These are phyloP conservation scores for Dysidea cf. avara DNA, from an alignment of 37 sponge, comb jelly and placozoan genomes.

Conservation along the genomic window DNA sequence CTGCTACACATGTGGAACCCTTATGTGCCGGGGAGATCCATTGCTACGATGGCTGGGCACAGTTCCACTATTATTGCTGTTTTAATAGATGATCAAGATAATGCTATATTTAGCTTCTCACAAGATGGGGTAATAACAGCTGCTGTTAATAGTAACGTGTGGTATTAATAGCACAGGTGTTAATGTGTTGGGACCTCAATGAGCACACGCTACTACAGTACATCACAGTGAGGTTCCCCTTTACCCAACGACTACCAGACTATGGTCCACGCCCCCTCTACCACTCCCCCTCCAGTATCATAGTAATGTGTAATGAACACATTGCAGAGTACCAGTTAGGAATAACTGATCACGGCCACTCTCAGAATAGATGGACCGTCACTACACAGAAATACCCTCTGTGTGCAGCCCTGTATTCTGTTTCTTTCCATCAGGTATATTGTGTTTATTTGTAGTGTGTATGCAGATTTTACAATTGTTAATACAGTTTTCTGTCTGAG, in stretches of 20 bases:
- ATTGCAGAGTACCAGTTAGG: constrained; percentile 69
- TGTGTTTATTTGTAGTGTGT: too few relatives aligned
- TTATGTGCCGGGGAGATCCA: constrained; percentile 78
- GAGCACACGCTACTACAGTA: constrained; percentile 83
- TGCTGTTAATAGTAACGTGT: neutral
- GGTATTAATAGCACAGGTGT: constrained; percentile 27
- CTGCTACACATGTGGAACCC: constrained; percentile 94
- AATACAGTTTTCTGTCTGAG: too few relatives aligned
- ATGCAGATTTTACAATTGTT: too few relatives aligned
- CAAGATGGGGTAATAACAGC: constrained; percentile 78
- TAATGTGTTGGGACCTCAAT: constrained; percentile 78
- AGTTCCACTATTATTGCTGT: constrained; percentile 72
- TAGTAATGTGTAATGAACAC: constrained; percentile 75
- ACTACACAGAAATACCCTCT: constrained; percentile 46
- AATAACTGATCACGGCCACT: neutral
- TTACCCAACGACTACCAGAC: constrained; percentile 81
- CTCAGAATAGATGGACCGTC: neutral
- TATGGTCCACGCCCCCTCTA: constrained; percentile 55
- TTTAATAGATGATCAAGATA: constrained; percentile 41
- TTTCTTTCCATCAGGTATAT: constrained; percentile 50
- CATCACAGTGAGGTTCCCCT: constrained; percentile 79
- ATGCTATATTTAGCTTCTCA: constrained; percentile 74
- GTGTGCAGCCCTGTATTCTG: constrained; percentile 52
- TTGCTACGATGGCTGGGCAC: constrained; percentile 79
- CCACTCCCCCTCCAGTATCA: constrained; percentile 28